phyloP scores from a whole-genome alignment of 1,140 invertebrate genomes.

The Vanessa tameamea region DNA sequence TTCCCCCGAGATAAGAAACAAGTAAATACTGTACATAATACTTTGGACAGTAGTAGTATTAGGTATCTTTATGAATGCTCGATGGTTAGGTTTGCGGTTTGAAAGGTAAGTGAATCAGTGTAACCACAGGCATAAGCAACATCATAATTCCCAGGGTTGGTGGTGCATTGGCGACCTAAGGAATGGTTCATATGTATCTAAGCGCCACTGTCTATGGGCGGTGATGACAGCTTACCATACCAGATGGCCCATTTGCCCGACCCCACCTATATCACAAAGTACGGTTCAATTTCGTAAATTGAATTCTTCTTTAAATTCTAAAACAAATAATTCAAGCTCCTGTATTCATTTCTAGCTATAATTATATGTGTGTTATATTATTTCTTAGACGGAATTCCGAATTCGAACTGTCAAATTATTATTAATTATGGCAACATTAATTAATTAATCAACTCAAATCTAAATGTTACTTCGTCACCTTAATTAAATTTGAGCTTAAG shows the following conservation, averaged over 20 bases:
- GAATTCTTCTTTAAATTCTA: neutral
- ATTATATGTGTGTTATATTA: neutral
- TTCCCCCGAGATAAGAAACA: conserved; percentile 12
- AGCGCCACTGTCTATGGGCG: too few relatives aligned
- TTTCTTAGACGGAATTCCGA: neutral
- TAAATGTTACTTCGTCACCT: conserved; percentile 7
- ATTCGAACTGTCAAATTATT: conserved; percentile 1
- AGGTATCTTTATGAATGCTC: too few relatives aligned
- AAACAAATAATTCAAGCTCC: neutral
- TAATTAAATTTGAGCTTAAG: neutral
- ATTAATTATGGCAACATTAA: conserved; percentile 6
- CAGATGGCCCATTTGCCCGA: too few relatives aligned
- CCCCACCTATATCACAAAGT: too few relatives aligned
- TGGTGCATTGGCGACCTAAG: too few relatives aligned
- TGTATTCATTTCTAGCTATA: neutral
- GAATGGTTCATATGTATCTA: too few relatives aligned
- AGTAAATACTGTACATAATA: conserved; percentile 22
- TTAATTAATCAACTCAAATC: conserved; percentile 14
- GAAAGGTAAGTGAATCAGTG: too few relatives aligned
- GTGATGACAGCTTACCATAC: too few relatives aligned
- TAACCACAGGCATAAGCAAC: too few relatives aligned
- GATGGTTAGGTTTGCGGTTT: too few relatives aligned
- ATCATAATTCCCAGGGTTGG: too few relatives aligned
- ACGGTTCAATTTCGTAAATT: too few relatives aligned
- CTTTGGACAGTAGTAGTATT: neutral